These are phyloP conservation scores for Gisinianus flammeolus DNA, from an alignment of 2,888 invertebrate genomes.

Conservation along the genomic window DNA sequence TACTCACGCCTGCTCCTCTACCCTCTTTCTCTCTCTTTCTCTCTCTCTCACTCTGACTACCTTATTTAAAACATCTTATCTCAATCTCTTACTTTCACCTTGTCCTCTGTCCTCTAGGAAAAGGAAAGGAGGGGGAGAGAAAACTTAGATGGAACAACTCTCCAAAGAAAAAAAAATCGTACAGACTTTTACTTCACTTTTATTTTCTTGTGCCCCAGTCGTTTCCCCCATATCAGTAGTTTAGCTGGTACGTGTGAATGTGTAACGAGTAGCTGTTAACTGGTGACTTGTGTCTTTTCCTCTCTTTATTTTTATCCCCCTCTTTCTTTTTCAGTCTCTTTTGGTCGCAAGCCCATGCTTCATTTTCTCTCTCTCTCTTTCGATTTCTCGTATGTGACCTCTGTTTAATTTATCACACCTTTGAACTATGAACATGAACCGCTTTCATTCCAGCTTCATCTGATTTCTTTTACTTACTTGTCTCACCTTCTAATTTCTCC, in stretches of 20 bases:
- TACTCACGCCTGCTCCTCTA: background rate
- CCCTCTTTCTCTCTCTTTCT: background rate
- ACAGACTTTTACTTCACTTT: too few species aligned
- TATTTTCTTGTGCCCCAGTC: too few species aligned
- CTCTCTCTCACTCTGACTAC: too few species aligned
- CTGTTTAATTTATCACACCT: conserved; percentile 4
- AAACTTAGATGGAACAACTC: too few species aligned
- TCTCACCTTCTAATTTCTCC: background rate
- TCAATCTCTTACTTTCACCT: background rate
- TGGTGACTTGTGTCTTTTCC: background rate
- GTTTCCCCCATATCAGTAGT: background rate
- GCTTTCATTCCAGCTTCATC: background rate
- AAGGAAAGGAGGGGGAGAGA: too few species aligned
- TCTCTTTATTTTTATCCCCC: background rate
- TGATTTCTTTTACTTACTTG: background rate
- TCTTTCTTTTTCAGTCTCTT: background rate
- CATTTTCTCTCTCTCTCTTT: conserved; percentile 1
- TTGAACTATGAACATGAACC: background rate
- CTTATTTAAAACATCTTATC: background rate
- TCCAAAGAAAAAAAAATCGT: too few species aligned
- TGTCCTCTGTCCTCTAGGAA: too few species aligned
- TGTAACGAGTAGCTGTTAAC: background rate
- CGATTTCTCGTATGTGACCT: background rate
- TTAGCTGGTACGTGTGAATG: conserved; percentile 8
- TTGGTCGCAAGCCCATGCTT: background rate